These are phyloP conservation scores for Centropristis striata DNA, from an alignment of 2,113 vertebrate genomes.

Conservation along the genomic window DNA sequence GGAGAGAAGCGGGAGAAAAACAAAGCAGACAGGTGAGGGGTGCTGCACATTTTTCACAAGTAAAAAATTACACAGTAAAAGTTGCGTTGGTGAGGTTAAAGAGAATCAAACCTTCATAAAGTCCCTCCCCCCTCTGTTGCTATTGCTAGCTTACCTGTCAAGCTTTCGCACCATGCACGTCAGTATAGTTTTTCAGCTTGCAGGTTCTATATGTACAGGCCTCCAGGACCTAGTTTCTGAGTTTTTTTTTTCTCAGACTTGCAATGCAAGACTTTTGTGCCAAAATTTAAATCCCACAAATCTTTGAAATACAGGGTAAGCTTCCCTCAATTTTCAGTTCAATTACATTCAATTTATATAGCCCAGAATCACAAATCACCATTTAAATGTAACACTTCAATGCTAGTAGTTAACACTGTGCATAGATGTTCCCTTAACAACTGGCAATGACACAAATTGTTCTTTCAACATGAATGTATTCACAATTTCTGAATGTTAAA, in stretches of 20 bases:
- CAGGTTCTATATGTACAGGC: too few relatives aligned
- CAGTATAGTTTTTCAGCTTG: too few relatives aligned
- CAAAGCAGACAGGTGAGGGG: slow-evolving; percentile 46
- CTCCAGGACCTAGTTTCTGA: too few relatives aligned
- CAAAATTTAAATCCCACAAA: not conserved
- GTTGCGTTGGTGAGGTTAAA: not conserved
- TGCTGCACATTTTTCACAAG: not conserved
- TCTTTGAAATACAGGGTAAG: not conserved
- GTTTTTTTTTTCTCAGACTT: not conserved
- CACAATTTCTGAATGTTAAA: not conserved
- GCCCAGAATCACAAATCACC: too few relatives aligned
- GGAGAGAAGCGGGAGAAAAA: slow-evolving; percentile 22
- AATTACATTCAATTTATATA: too few relatives aligned
- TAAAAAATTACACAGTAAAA: not conserved
- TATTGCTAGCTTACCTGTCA: too few relatives aligned
- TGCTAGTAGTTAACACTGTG: not conserved
- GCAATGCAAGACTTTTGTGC: not conserved
- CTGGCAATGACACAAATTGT: not conserved
- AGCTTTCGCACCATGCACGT: too few relatives aligned
- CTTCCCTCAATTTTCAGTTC: not conserved
- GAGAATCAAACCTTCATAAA: not conserved
- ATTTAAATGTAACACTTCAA: not conserved
- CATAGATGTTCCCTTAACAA: not conserved
- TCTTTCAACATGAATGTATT: not conserved
- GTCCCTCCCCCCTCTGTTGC: too few relatives aligned